These are phyloP conservation scores for Mycalesis mineus DNA, from an alignment of 2,888 invertebrate species.

Conservation along the genomic window DNA sequence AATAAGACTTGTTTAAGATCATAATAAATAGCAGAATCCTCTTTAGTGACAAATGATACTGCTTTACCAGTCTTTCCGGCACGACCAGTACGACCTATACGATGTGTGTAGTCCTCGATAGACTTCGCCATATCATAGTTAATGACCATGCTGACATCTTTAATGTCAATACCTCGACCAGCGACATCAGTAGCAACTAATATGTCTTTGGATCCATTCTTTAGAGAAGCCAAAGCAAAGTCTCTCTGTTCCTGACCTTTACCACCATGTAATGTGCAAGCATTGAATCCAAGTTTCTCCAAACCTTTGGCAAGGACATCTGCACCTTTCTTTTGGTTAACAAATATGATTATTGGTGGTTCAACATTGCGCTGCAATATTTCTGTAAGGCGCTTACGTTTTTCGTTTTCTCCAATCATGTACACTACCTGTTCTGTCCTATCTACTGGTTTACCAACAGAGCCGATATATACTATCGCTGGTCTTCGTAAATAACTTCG, in stretches of 20 bases:
- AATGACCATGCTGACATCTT: constrained; percentile 98
- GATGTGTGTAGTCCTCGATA: constrained; percentile 98
- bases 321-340: constrained; percentile 99
- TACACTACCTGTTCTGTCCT: constrained; percentile 98
- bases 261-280: constrained; percentile 98
- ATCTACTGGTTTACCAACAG: constrained; percentile 97
- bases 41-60: constrained; percentile 97
- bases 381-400: constrained; percentile 96
- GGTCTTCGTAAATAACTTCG: constrained; percentile 96
- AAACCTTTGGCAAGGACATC: constrained; percentile 98
- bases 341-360: constrained; percentile 99
- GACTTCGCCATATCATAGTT: constrained; percentile 99
- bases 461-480: constrained; percentile 98
- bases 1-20: constrained; percentile 96
- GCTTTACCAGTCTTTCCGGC: constrained; percentile 98
- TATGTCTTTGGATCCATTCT: constrained; percentile 97
- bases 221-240: constrained; percentile 97
- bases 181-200: constrained; percentile 99
- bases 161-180: constrained; percentile 99
- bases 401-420: constrained; percentile 96
- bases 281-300: constrained; percentile 97
- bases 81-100: constrained; percentile 99
- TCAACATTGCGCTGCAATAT: constrained; percentile 92
- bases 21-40: constrained; percentile 96
- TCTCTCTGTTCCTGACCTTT: constrained; percentile 99